Evolutionary conservation across 2,113 vertebrate genomes (phyloP).

Genomic region (Tretioscincus oriximinensis): DNA sequence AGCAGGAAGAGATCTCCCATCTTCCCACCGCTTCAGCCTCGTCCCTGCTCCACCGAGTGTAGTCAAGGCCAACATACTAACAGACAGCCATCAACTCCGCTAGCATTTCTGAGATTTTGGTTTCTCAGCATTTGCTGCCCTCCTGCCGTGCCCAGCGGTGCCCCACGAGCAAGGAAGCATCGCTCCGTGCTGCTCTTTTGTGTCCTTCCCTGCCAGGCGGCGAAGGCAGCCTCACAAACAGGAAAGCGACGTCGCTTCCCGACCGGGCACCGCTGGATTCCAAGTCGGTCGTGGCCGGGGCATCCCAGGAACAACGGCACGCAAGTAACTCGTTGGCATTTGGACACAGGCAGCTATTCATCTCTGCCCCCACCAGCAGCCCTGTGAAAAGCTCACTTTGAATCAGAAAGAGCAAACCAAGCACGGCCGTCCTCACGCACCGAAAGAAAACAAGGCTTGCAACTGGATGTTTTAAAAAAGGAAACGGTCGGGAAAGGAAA

Average conservation of each 20-base stretch:
- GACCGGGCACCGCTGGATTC: slow-evolving; percentile 40
- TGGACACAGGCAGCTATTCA: slow-evolving; percentile 41
- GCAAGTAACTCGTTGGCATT: slow-evolving; percentile 54
- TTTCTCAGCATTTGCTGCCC: neutral
- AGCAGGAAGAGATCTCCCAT: no score
- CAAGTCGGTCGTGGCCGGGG: slow-evolving; percentile 36
- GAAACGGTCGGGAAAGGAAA: no score
- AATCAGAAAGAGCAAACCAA: slow-evolving; percentile 18
- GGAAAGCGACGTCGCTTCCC: slow-evolving; percentile 39
- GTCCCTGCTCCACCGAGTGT: neutral
- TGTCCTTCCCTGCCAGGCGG: neutral
- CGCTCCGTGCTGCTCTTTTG: neutral
- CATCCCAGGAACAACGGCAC: slow-evolving; percentile 36
- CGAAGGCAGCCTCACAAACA: neutral
- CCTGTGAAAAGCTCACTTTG: neutral
- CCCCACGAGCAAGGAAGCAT: rapidly evolving
- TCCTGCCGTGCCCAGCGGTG: rapidly evolving
- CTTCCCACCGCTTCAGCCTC: neutral
- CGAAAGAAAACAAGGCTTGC: neutral
- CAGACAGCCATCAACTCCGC: no score
- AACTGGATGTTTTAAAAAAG: no score
- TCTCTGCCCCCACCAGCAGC: no score
- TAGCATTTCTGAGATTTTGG: neutral
- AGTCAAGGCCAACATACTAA: no score
- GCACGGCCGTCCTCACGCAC: neutral